A percentile compares a stretch with the other conserved stretches of the same genome.
Evolutionary conservation across 1,140 invertebrate species (phyloP).

Genomic region (Panulirus ornatus): DNA sequence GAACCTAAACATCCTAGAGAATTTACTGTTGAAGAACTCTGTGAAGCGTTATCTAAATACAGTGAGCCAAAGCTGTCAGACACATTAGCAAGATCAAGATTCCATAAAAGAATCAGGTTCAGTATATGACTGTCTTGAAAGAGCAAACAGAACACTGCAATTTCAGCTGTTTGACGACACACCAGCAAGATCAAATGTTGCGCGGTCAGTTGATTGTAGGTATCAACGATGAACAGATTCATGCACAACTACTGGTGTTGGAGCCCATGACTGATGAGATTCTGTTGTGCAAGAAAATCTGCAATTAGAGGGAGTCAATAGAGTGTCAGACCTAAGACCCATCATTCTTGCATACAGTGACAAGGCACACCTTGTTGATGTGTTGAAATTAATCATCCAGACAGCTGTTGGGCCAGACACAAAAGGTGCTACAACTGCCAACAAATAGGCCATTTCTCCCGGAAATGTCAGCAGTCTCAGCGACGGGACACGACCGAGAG

Average conservation of each 20-base stretch:
- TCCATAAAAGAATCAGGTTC: neutral
- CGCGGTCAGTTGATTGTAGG: slow-evolving; percentile 10
- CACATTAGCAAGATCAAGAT: too few relatives aligned
- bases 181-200: neutral
- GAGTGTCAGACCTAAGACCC: neutral
- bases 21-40: neutral
- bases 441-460: neutral
- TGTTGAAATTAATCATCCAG: neutral
- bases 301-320: neutral
- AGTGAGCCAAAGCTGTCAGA: too few relatives aligned
- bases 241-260: neutral
- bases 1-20: neutral
- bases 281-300: neutral
- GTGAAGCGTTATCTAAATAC: too few relatives aligned
- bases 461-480: neutral
- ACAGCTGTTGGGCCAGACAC: neutral
- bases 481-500: neutral
- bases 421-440: neutral
- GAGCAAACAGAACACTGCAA: neutral
- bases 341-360: neutral
- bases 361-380: neutral
- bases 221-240: neutral
- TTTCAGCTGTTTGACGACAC: neutral
- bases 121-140: slow-evolving; percentile 7
- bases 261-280: neutral